Evolutionary conservation across 2,888 invertebrate genomes (phyloP), one percentile per base, ranked within the genome.

Genomic region (Papilio demoleus): DNA sequence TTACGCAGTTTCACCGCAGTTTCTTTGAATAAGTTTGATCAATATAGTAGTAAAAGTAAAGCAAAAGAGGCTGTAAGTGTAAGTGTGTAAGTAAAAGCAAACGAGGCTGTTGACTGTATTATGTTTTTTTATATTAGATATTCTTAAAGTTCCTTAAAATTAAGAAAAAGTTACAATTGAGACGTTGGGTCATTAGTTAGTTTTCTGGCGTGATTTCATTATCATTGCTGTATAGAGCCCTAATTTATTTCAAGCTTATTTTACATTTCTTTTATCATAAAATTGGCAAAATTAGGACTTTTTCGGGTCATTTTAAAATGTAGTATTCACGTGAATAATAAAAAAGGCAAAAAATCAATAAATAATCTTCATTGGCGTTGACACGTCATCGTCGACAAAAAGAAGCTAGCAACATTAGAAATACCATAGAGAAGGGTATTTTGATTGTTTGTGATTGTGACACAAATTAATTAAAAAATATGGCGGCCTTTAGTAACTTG

Each of bases 401-500:
- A 56, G 27, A 14, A 17, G 4, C 53, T 56, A 56, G 53, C 22
- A 38, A 59, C 59, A 59, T 59, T 14, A 36, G n/a, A 31, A 27
- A 24, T n/a, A 53, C 27, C 53, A 53, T 6, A 53, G 53, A n/a
- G 31, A 56, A 27, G 27, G 31, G 31, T 56, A 17, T n/a, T 56
- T n/a, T 24, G 14, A 50, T 27, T 27, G 24, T 50, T 24, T 50
- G 53, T 31, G 17, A 53, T 27, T 27, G n/a, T 27, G 50, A 24
- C 50, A 12, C 17, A 62, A 53, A 22, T 40, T 38, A 67, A 47
- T 31, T 69, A 62, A 62, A 64, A 68, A 74, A 71, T n/a, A 76
- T 76, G 76, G 75, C 75, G 74, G 73, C 71, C 67, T 40, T 42
- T 71, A 71, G 71, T 61, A 67, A 47, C 67, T 70, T 67, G 47